Percentiles rank a stretch among this genome's conserved stretches.
phyloP scores from a whole-genome alignment of 2,888 invertebrate genomes.

The Agrotis segetum region DNA sequence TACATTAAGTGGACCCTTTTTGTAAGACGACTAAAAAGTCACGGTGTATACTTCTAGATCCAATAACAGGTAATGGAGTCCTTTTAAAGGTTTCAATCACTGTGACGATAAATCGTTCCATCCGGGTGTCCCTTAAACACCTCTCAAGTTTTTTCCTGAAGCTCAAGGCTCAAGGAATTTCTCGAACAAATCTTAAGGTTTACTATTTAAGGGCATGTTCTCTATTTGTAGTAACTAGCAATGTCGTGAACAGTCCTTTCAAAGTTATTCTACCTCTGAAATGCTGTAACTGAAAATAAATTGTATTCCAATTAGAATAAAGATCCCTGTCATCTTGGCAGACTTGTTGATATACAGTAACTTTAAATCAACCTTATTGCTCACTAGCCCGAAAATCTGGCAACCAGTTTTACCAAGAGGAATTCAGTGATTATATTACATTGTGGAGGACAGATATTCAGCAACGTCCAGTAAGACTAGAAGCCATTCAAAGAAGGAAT shows the following conservation, averaged over 20 bases:
- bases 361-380: not conserved
- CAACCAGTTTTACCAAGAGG: too few species aligned
- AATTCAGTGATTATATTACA: too few species aligned
- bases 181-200: slow-evolving; percentile 17
- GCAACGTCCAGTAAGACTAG: too few species aligned
- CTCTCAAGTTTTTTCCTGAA: slow-evolving; percentile 4
- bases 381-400: too few species aligned
- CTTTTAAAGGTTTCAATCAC: too few species aligned
- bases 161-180: slow-evolving; percentile 13
- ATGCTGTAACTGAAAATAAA: not conserved
- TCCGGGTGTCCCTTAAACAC: too few species aligned
- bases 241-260: slow-evolving; percentile 14
- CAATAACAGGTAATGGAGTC: slow-evolving; percentile 18
- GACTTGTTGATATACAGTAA: not conserved
- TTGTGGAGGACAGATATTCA: too few species aligned
- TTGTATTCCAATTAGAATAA: not conserved
- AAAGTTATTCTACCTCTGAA: not conserved
- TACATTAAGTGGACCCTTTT: too few species aligned
- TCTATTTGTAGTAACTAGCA: slow-evolving; percentile 21
- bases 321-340: not conserved
- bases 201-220: slow-evolving; percentile 17
- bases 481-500: too few species aligned
- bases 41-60: too few species aligned
- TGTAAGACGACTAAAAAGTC: too few species aligned
- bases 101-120: too few species aligned